Conservation (phyloP, 1,140 invertebrate species). For the Gonioctena quinquepunctata region DNA sequence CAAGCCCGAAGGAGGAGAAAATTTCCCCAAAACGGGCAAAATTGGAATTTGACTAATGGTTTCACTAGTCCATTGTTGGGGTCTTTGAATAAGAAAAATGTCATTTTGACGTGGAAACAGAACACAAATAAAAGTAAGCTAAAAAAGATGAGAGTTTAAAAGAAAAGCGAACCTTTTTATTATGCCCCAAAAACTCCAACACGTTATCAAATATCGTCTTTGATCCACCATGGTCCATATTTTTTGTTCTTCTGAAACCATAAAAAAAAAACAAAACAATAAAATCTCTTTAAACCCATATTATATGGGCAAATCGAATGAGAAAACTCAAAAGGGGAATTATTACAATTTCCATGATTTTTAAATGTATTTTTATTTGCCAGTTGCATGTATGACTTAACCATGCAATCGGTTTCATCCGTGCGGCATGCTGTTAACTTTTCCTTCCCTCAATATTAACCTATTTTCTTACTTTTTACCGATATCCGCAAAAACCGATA, state of each 20-base stretch:
- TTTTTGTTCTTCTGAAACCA: background rate
- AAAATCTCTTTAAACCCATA: background rate
- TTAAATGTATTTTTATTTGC: background rate
- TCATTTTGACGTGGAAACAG: too few relatives aligned
- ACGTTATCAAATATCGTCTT: background rate
- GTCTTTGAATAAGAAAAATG: too few relatives aligned
- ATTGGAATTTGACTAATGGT: too few relatives aligned
- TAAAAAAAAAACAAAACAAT: background rate
- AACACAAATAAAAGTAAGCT: too few relatives aligned
- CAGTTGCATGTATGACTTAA: constrained; percentile 4
- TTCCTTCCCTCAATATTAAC: background rate
- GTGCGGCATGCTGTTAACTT: background rate
- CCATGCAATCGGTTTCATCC: background rate
- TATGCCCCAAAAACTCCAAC: background rate
- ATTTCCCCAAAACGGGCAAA: too few relatives aligned
- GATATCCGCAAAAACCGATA: background rate
- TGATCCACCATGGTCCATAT: background rate
- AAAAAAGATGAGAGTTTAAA: too few relatives aligned
- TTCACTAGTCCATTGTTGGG: too few relatives aligned
- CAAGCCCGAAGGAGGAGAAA: too few relatives aligned
- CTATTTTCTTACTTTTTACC: constrained; percentile 7
- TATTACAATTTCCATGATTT: background rate
- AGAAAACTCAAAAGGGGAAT: background rate
- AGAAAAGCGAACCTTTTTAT: too few relatives aligned
- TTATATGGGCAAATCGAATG: background rate